These are phyloP conservation scores for Schrankia costaestrigalis DNA, from an alignment of 2,888 invertebrate species.

Conservation along the genomic window DNA sequence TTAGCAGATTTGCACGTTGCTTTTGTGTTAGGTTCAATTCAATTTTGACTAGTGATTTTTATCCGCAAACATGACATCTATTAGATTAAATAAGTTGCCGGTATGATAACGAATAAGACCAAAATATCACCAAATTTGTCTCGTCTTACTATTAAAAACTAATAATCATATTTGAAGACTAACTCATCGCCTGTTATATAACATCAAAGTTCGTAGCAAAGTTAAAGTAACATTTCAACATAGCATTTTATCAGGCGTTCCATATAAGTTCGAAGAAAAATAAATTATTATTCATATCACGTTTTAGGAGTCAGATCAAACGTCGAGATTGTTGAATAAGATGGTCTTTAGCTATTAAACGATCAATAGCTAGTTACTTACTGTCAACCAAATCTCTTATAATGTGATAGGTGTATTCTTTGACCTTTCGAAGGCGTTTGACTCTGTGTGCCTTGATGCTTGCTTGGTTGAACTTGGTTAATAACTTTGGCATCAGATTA, in stretches of 20 bases:
- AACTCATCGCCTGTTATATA: no score
- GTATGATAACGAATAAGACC: no score
- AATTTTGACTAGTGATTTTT: no score
- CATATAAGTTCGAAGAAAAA: slow-evolving; percentile 9
- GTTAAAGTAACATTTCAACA: not conserved
- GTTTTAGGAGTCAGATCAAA: slow-evolving; percentile 34
- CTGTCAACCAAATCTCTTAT: not conserved
- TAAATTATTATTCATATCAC: slow-evolving; percentile 30
- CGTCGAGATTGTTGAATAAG: slow-evolving; percentile 40
- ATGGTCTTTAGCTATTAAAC: slow-evolving; percentile 31
- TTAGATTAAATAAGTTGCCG: no score
- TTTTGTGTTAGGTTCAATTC: no score
- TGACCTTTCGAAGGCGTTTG: no score
- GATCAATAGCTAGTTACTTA: not conserved
- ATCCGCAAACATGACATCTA: slow-evolving; percentile 12
- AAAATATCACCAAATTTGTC: not conserved
- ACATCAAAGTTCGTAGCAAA: not conserved
- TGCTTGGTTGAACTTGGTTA: not conserved
- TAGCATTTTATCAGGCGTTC: slow-evolving; percentile 17
- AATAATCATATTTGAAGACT: no score
- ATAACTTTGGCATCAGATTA: not conserved
- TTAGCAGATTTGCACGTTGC: no score
- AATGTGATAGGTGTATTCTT: no score
- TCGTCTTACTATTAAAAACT: no score
- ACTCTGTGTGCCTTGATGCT: not conserved